Evolutionary conservation across 2,113 vertebrate genomes (phyloP).

Genomic region (Nyctibius bracteatus): DNA sequence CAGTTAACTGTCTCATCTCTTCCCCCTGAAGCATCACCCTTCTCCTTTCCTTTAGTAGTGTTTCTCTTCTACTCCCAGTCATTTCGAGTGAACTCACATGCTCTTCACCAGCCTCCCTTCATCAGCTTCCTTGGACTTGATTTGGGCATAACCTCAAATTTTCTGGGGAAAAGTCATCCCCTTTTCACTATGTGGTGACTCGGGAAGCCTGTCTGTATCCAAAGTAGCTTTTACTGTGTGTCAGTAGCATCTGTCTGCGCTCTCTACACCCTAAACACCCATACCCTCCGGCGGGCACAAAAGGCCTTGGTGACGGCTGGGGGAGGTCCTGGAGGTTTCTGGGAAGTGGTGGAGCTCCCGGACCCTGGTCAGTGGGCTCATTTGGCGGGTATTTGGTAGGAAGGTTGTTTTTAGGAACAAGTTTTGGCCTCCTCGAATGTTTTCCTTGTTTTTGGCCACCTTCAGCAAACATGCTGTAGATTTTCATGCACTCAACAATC

Average conservation of each 20-base stretch:
- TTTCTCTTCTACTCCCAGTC: neutral
- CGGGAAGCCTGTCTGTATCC: fast-evolving
- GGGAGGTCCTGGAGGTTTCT: neutral
- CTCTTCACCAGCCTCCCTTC: neutral
- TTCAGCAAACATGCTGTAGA: neutral
- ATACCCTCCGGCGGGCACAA: too few species aligned
- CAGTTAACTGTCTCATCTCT: neutral
- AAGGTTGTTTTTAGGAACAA: too few species aligned
- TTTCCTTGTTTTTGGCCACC: neutral
- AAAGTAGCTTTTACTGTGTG: neutral
- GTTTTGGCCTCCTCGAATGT: neutral
- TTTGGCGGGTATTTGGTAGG: too few species aligned
- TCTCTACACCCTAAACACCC: too few species aligned
- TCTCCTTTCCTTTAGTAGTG: neutral
- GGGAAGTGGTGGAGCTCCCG: neutral
- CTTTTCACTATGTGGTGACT: neutral
- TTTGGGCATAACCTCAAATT: neutral
- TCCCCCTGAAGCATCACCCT: neutral
- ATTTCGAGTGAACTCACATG: neutral
- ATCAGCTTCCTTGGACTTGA: neutral
- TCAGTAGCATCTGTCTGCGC: neutral
- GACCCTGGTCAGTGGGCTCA: neutral
- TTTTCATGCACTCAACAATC: neutral
- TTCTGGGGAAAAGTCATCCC: neutral
- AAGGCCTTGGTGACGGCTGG: neutral